A percentile compares a stretch with the other conserved stretches of the same genome.
phyloP scores from a whole-genome alignment of 2,113 vertebrate species.

The Amblyopsis rosae region DNA sequence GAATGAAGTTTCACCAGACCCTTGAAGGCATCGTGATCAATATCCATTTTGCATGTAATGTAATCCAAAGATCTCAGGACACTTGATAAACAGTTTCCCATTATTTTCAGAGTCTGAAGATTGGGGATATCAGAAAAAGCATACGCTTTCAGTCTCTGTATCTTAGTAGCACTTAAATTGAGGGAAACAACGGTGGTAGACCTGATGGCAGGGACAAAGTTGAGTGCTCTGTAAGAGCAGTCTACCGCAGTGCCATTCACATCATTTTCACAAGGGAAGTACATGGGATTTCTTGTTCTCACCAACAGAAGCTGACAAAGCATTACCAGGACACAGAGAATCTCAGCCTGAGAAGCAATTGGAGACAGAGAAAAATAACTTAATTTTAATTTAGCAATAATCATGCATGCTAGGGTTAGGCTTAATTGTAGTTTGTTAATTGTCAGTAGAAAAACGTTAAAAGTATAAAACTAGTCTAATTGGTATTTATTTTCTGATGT shows the following conservation, averaged over 20 bases:
- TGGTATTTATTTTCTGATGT: too few relatives aligned
- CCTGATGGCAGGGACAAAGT: constrained; percentile 57
- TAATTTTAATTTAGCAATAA: neutral
- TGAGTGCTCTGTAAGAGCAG: constrained; percentile 65
- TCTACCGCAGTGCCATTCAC: constrained; percentile 54
- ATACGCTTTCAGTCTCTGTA: constrained; percentile 41
- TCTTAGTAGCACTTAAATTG: constrained; percentile 65
- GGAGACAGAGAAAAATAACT: neutral
- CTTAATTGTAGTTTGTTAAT: too few relatives aligned
- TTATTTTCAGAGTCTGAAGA: constrained; percentile 66
- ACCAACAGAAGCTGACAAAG: constrained; percentile 47
- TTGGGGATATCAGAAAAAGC: constrained; percentile 69
- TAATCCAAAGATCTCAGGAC: constrained; percentile 28
- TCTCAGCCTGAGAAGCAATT: constrained; percentile 52
- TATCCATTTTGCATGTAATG: constrained; percentile 58
- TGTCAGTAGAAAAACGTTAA: too few relatives aligned
- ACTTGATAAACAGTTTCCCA: constrained; percentile 67
- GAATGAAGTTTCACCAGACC: constrained; percentile 52
- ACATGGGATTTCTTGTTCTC: constrained; percentile 54
- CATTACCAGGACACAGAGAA: constrained; percentile 44
- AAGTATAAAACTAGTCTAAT: too few relatives aligned
- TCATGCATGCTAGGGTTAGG: too few relatives aligned
- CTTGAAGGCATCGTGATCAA: constrained; percentile 64
- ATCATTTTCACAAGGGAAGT: constrained; percentile 75
- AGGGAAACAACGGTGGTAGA: constrained; percentile 59